Evolutionary conservation across 2,113 vertebrate genomes (phyloP), one percentile per base, ranked within the genome.

Genomic region (Calyptomena viridis): DNA sequence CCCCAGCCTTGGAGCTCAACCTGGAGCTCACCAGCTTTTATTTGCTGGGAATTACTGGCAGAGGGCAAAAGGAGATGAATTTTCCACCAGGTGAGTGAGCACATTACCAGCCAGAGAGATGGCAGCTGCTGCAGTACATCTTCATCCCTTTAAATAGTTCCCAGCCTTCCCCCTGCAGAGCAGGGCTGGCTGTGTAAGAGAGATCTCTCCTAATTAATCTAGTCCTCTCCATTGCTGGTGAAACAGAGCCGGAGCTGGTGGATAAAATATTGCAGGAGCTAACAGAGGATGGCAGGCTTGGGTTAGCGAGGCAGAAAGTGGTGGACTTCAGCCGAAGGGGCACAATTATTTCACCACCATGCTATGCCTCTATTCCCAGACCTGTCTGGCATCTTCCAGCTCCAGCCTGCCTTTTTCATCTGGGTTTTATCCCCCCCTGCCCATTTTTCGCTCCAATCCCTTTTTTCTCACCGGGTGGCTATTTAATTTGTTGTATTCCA

Each of bases 181-280:
- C 92, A 19, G 8, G 91, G 82, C 82, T 93, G 90, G 76, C 96
- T 92, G 84, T 12, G 76, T 86, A 75, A 91, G 88, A 89, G 88
- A 91, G 93, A 95, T 89, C 90, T 94, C 92, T 60, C 76, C 92
- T 97, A 95, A 97, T 97, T 96, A 97, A 97, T 97, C 96, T 56
- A 89, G 76, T 90, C 90, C 87, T 93, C 90, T 94, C 95, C 90
- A 83, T 44, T 9, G 18, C 84, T 3, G 31, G 33, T 49, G 88
- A 90, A 94, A 90, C 71, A 88, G 75, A 62, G 73, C 89, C 33
- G 12, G 68, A 3, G 16, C 93, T 59, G 55, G 91, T 46, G 87
- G 92, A 91, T 88, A 94, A 97, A 95, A 94, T 80, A 81, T 92
- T 86, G 83, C 46, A 2, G 82, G 90, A 94, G 91, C 96, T 90